These are phyloP conservation scores for Zonotrichia leucophrys DNA, from an alignment of 2,113 vertebrate species.

Conservation along the genomic window DNA sequence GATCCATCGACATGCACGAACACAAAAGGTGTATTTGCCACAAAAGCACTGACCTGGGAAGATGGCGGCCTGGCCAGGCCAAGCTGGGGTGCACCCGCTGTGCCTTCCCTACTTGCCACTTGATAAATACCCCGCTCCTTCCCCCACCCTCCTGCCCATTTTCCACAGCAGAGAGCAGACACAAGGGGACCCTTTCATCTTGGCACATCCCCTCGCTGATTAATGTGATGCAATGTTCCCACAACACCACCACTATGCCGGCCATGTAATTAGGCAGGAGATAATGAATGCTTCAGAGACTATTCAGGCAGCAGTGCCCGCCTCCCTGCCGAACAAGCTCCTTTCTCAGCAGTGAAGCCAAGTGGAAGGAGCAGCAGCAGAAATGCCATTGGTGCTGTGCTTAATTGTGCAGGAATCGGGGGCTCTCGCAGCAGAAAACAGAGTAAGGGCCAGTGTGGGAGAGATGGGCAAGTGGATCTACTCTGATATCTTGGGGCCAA, in stretches of 20 bases:
- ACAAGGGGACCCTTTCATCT: slow-evolving; percentile 72
- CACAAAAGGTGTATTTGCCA: background rate
- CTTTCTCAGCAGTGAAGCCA: slow-evolving; percentile 69
- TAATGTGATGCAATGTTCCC: slow-evolving; percentile 62
- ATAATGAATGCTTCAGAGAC: slow-evolving; percentile 63
- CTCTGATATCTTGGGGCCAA: slow-evolving; percentile 19
- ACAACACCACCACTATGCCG: slow-evolving; percentile 59
- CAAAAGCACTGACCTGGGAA: slow-evolving; percentile 4
- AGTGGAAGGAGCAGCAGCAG: slow-evolving; percentile 53
- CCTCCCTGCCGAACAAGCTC: slow-evolving; percentile 47
- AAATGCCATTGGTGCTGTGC: slow-evolving; percentile 34
- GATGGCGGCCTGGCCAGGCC: background rate
- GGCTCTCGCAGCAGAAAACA: background rate
- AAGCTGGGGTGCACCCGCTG: slow-evolving; percentile 30
- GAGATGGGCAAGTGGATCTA: slow-evolving; percentile 38
- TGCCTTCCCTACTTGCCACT: slow-evolving; percentile 13
- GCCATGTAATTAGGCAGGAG: slow-evolving; percentile 63
- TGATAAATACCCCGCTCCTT: slow-evolving; percentile 45
- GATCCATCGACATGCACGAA: background rate
- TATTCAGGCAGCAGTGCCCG: slow-evolving; percentile 38
- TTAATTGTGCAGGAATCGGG: slow-evolving; percentile 43
- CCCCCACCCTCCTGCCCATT: slow-evolving; percentile 46
- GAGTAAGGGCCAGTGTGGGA: slow-evolving; percentile 1
- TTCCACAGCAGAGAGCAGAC: slow-evolving; percentile 66
- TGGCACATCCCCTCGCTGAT: slow-evolving; percentile 64